These are phyloP conservation scores for Acanthiza pusilla DNA, from an alignment of 2,797 vertebrate genomes.

Conservation along the genomic window DNA sequence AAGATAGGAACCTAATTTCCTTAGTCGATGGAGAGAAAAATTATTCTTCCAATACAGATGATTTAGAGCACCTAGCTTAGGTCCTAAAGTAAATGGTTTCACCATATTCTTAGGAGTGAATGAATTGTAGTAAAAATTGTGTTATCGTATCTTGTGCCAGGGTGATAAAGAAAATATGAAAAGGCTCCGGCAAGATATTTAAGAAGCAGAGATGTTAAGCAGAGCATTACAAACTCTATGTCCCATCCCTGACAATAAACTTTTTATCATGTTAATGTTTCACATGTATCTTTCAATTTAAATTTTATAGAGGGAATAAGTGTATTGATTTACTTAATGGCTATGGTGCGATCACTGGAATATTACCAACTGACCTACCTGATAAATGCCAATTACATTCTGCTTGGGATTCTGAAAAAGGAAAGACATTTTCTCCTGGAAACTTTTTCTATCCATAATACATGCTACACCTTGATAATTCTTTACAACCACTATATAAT, in stretches of 20 bases:
- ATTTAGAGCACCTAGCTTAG: neutral
- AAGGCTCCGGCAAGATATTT: neutral
- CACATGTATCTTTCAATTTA: neutral
- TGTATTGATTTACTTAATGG: conserved; percentile 9
- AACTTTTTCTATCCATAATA: neutral
- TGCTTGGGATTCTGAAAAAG: neutral
- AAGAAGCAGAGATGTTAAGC: neutral
- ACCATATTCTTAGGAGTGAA: neutral
- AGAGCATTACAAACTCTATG: neutral
- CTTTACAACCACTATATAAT: neutral
- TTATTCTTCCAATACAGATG: neutral
- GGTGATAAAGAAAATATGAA: conserved; percentile 1
- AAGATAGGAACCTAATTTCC: neutral
- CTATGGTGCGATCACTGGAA: rapidly evolving
- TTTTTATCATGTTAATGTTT: neutral
- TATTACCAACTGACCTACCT: neutral
- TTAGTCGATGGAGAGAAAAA: neutral
- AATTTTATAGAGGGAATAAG: neutral
- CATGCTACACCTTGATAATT: neutral
- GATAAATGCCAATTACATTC: neutral
- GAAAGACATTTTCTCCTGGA: neutral
- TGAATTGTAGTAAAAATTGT: neutral
- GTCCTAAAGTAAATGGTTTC: neutral
- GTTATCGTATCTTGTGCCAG: neutral
- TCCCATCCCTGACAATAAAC: neutral